Percentiles rank a stretch among this genome's conserved stretches.
Conservation (phyloP, 2,888 invertebrate species). For the Hymenopus coronatus region DNA sequence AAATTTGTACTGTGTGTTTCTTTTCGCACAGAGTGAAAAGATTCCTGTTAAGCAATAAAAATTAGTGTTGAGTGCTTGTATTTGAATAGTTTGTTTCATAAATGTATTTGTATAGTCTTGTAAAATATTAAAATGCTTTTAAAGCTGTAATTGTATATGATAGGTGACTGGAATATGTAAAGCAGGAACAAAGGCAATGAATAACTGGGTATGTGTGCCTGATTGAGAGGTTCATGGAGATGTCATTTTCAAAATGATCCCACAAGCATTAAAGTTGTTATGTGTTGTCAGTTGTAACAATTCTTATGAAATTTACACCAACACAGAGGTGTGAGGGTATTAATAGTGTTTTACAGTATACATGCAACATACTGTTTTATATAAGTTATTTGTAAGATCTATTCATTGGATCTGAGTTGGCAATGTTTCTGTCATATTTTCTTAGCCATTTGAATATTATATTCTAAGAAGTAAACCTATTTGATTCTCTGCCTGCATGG, state of each 20-base stretch:
- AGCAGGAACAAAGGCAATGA: neutral
- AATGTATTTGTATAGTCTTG: neutral
- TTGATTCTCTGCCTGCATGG: neutral
- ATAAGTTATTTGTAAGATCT: neutral
- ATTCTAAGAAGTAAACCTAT: neutral
- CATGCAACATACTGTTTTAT: neutral
- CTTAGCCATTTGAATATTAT: neutral
- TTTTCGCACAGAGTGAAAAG: neutral
- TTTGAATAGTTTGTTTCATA: neutral
- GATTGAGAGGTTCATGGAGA: neutral
- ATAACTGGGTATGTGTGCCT: neutral
- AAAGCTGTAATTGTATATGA: neutral
- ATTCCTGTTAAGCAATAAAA: neutral
- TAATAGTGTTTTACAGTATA: neutral
- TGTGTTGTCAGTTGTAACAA: neutral
- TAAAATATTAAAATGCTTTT: neutral
- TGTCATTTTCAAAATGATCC: too few species aligned
- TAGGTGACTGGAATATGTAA: neutral
- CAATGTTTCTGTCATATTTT: neutral
- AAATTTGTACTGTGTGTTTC: neutral
- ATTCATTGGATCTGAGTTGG: neutral
- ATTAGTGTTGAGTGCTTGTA: neutral
- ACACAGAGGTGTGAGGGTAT: neutral
- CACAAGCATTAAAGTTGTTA: neutral
- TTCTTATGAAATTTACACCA: neutral